Evolutionary conservation across 2,888 invertebrate genomes (phyloP), one percentile per base, ranked within the genome.

Genomic region (Callosobruchus maculatus): DNA sequence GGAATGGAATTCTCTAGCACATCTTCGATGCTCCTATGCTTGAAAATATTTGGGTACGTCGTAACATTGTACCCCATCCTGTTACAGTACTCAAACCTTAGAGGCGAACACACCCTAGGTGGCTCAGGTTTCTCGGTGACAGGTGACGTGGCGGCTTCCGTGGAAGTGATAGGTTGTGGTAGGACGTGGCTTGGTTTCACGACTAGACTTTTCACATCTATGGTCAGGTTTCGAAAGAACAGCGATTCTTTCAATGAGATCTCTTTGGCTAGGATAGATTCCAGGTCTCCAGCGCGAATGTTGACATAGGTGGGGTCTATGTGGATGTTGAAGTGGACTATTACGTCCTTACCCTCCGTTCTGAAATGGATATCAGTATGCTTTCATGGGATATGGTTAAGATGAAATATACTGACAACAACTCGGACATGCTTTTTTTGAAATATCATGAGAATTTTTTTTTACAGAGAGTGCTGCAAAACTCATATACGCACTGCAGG

Each of bases 271-370:
- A 95, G 87, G 21, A 95, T 90, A 0, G 91, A 89, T 73, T 90
- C 86, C 20, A 95, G 89, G 79, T 94, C 93, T 0, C 89, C 87
- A 0, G 92, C 91, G 75, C 89, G 90, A 26, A 95, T 92, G 18
- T 82, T 79, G 18, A 82, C 81, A 77, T 86, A 87, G 0, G 82
- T 81, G 0, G 95, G 94, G 87, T 96, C 95, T 82, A 97, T 95
- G 73, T 93, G 92, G 73, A 96, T 90, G 84, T 95, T 95, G 84
- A 97, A 96, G 84, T 96, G 95, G 0, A 97, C 93, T 71, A 94
- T 91, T 72, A 95, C 89, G 76, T 94, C 94, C 74, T 92, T 90
- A 67, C 90, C 91, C 82, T 93, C 93, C 74, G 89, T 88, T 31
- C 93, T 93, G 85, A 66, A 71, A 31, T 2, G 31, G 69, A 31